Evolutionary conservation across 2,888 invertebrate genomes (phyloP).

Genomic region (Linyphia triangularis): DNA sequence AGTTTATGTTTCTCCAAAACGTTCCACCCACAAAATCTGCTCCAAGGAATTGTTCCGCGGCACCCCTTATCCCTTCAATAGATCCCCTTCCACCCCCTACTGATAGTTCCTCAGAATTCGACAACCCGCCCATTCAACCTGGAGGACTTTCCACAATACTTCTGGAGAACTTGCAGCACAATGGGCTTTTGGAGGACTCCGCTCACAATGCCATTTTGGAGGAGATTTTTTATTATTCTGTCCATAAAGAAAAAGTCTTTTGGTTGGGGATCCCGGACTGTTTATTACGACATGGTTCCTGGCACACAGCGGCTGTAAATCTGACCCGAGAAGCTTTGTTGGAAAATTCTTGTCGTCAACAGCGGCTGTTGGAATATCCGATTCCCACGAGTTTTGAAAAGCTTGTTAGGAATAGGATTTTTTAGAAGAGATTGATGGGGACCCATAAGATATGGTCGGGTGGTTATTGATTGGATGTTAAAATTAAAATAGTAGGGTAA

Average conservation of each 20-base stretch:
- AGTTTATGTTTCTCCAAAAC: background rate
- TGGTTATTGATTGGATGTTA: no score
- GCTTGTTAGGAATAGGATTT: no score
- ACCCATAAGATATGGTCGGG: no score
- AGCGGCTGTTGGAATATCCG: background rate
- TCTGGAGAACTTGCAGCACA: background rate
- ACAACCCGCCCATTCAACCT: slow-evolving; percentile 31
- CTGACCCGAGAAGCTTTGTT: slow-evolving; percentile 45
- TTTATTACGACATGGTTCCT: slow-evolving; percentile 15
- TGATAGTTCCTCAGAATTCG: slow-evolving; percentile 29
- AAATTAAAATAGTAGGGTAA: no score
- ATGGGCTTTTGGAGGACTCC: background rate
- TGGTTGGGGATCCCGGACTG: background rate
- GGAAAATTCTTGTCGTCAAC: slow-evolving; percentile 33
- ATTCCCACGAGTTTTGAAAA: slow-evolving; percentile 45
- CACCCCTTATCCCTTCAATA: slow-evolving; percentile 15
- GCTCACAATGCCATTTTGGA: background rate
- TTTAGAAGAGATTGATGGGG: no score
- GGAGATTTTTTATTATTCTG: background rate
- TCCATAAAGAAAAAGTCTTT: background rate
- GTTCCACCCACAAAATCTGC: background rate
- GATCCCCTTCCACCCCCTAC: slow-evolving; percentile 35
- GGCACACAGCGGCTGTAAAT: slow-evolving; percentile 36
- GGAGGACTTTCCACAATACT: slow-evolving; percentile 8
- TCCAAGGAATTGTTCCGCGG: background rate